These are phyloP conservation scores for Chaetodon trifascialis DNA, from an alignment of 2,113 vertebrate species.

Conservation along the genomic window DNA sequence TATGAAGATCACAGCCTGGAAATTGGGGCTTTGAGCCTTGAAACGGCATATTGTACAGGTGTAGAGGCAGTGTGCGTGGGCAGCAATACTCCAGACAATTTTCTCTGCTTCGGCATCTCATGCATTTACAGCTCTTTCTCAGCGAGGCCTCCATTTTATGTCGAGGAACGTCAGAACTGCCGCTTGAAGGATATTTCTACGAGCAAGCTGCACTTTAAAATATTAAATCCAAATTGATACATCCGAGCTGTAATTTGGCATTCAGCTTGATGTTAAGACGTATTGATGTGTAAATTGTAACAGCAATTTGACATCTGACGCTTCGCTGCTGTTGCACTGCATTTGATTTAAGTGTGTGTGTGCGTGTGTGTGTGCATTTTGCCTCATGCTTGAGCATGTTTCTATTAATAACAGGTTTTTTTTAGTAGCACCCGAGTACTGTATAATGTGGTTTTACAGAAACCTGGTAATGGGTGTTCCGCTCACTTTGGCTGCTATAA, in stretches of 20 bases:
- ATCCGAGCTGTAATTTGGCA: not conserved
- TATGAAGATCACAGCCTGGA: constrained; percentile 57
- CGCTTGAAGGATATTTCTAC: not conserved
- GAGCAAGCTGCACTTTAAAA: constrained; percentile 17
- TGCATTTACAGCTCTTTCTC: constrained; percentile 38
- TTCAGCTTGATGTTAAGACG: constrained; percentile 4
- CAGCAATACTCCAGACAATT: not conserved
- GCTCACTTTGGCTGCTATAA: not conserved
- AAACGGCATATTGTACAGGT: constrained; percentile 6
- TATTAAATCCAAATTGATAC: constrained; percentile 23
- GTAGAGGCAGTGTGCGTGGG: not conserved
- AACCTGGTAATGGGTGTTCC: not conserved
- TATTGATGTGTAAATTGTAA: not conserved
- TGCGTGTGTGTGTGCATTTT: not conserved
- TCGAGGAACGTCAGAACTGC: constrained; percentile 2
- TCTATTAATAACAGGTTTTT: not conserved
- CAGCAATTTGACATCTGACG: not conserved
- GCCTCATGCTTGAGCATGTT: not conserved
- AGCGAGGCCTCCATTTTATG: constrained; percentile 20
- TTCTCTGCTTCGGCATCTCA: not conserved
- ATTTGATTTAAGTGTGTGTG: not conserved
- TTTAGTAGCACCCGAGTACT: not conserved
- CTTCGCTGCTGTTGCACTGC: not conserved
- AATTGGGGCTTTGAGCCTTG: constrained; percentile 35
- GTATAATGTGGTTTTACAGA: not conserved